Conservation (phyloP, 1,140 invertebrate species). For the Phymorhynchus buccinoides region DNA sequence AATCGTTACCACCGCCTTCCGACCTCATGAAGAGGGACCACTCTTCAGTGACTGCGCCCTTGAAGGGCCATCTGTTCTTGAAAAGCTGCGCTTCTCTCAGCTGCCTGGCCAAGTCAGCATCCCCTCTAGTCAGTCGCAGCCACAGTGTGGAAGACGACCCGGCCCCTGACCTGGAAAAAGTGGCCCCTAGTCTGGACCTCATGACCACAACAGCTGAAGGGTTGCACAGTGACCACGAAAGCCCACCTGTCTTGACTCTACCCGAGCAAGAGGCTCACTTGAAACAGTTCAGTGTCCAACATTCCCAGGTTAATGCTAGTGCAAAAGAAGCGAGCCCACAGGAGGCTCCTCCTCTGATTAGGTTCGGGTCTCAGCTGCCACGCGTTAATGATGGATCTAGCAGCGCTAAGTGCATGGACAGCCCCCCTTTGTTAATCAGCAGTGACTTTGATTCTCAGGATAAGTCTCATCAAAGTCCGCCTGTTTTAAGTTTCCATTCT, state of each 20-base stretch:
- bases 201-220: not conserved
- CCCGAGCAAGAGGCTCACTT: slow-evolving; percentile 1
- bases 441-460: slow-evolving; percentile 3
- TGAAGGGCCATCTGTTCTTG: not conserved
- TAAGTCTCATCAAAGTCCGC: not conserved
- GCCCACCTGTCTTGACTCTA: slow-evolving; percentile 20
- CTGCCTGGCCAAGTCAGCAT: not conserved
- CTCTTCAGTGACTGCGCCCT: not conserved
- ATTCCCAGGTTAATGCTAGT: not conserved
- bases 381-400: not conserved
- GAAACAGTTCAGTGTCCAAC: slow-evolving; percentile 8
- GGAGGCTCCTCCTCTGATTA: not conserved
- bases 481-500: slow-evolving; percentile 36
- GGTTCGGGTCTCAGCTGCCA: not conserved
- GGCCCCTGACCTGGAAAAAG: slow-evolving; percentile 24
- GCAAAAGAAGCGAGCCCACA: not conserved
- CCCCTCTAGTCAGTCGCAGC: slow-evolving; percentile 23
- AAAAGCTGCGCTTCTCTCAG: not conserved
- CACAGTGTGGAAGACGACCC: slow-evolving; percentile 11
- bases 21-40: slow-evolving; percentile 21
- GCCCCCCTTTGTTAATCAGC: not conserved
- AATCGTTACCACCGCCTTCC: slow-evolving; percentile 5
- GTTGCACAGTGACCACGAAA: not conserved
- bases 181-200: slow-evolving; percentile 7
- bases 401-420: not conserved